These are phyloP conservation scores for Scleropages formosus DNA, from an alignment of 2,797 vertebrate species.

Conservation along the genomic window DNA sequence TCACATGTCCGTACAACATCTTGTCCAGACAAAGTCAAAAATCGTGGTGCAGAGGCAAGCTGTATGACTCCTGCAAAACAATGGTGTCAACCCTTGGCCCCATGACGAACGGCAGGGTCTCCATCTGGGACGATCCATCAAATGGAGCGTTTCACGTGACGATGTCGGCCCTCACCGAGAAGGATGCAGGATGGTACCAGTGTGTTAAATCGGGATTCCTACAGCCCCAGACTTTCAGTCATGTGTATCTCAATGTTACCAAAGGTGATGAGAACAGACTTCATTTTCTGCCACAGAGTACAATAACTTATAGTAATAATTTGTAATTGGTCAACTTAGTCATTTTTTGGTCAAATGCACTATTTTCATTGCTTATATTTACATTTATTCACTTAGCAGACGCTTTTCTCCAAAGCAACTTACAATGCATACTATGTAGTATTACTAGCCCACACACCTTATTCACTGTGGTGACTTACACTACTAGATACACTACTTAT, in stretches of 20 bases:
- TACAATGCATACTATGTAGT: too few species aligned
- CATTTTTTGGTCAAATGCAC: not conserved
- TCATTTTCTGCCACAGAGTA: not conserved
- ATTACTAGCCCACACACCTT: too few species aligned
- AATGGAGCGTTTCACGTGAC: slow-evolving; percentile 16
- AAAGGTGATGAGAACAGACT: slow-evolving; percentile 1
- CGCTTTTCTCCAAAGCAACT: too few species aligned
- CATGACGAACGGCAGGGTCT: not conserved
- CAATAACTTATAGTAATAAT: not conserved
- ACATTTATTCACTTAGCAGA: too few species aligned
- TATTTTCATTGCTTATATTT: not conserved
- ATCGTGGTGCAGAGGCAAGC: slow-evolving; percentile 10
- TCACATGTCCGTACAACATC: not conserved
- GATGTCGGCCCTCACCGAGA: not conserved
- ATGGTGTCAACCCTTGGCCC: not conserved
- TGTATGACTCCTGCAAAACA: not conserved
- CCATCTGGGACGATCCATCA: not conserved
- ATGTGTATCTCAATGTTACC: slow-evolving; percentile 16
- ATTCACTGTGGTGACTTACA: too few species aligned
- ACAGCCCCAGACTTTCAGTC: not conserved
- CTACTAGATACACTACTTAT: too few species aligned
- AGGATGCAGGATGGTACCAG: slow-evolving; percentile 21
- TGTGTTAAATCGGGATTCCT: not conserved
- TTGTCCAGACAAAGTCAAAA: not conserved
- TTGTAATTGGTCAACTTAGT: too few species aligned